Evolutionary conservation across 2,797 vertebrate species (phyloP), one percentile per base, ranked within the genome.

Genomic region (Melanotaenia nigrans): DNA sequence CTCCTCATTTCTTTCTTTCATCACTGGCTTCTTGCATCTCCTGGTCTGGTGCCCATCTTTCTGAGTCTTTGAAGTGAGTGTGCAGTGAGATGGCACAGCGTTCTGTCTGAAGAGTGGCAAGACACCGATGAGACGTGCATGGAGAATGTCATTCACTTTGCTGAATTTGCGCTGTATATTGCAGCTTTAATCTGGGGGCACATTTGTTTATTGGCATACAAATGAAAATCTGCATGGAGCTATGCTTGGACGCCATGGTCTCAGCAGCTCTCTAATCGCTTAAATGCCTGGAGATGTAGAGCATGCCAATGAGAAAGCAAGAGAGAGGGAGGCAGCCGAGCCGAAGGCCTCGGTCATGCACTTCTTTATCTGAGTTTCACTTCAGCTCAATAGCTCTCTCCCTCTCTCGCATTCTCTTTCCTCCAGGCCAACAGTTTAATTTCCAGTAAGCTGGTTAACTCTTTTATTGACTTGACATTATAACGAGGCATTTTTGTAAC

Each of bases 141-240:
- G 81, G 83, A 84, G 78, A 90, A 89, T 77, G 86, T 68, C 85
- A 82, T 91, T 90, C 75, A 84, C 78, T 88, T 75, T 88, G 87
- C 85, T 85, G 86, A 89, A 86, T 90, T 91, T 85, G 86, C 81
- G 75, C 87, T 78, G 90, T 85, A 78, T 85, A 81, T 87, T 90
- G 89, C 85, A 88, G 87, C 90, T 93, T 92, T 94, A 92, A 92
- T 93, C 91, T 87, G 77, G 71, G 78, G 88, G 84, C 91, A 85
- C 85, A 84, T 93, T 92, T 93, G 92, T 93, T 93, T 93, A 92
- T 93, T 92, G 90, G 90, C 92, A 89, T 90, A 89, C 87, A 89
- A 93, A 92, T 90, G 90, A 91, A 93, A 93, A 93, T 94, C 88
- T 92, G 89, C 84, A 87, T 79, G 83, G 83, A 86, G 91, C 91